A percentile compares a stretch with the other conserved stretches of the same genome.
These are phyloP conservation scores for Psylliodes chrysocephalus DNA, from an alignment of 2,888 invertebrate genomes.

Conservation along the genomic window DNA sequence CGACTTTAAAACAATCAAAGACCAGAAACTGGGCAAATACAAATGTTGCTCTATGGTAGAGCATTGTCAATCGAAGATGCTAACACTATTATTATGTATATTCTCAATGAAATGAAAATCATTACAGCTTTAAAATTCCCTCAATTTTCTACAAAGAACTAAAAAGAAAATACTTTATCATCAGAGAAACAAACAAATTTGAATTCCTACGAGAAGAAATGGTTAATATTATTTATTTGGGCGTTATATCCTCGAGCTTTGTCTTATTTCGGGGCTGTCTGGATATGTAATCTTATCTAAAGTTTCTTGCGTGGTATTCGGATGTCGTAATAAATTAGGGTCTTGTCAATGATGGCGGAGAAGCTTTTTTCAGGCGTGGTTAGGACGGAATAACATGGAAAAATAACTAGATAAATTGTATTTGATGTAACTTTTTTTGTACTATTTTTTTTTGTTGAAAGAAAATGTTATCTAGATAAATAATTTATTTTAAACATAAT, in stretches of 20 bases:
- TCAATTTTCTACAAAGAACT: no score
- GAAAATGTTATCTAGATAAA: no score
- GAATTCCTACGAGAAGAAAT: conserved; percentile 19
- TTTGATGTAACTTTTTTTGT: neutral
- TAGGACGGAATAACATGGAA: neutral
- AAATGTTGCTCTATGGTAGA: no score
- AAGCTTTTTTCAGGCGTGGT: conserved; percentile 8
- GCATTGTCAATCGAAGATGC: no score
- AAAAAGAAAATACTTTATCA: conserved; percentile 4
- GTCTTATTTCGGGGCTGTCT: conserved; percentile 24
- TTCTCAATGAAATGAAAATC: no score
- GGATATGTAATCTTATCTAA: conserved; percentile 37
- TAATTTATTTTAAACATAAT: no score
- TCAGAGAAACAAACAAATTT: conserved; percentile 26
- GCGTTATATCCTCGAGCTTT: conserved; percentile 6
- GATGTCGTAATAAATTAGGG: conserved; percentile 34
- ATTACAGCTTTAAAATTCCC: no score
- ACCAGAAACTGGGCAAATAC: no score
- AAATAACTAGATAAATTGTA: conserved; percentile 1
- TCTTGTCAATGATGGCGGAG: conserved; percentile 26
- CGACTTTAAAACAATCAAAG: no score
- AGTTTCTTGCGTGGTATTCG: conserved; percentile 27
- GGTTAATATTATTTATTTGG: conserved; percentile 25
- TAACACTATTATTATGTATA: no score
- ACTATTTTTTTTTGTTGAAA: neutral